Evolutionary conservation across 2,113 vertebrate species (phyloP), one percentile per base, ranked within the genome.

Genomic region (Protobothrops mucrosquamatus): DNA sequence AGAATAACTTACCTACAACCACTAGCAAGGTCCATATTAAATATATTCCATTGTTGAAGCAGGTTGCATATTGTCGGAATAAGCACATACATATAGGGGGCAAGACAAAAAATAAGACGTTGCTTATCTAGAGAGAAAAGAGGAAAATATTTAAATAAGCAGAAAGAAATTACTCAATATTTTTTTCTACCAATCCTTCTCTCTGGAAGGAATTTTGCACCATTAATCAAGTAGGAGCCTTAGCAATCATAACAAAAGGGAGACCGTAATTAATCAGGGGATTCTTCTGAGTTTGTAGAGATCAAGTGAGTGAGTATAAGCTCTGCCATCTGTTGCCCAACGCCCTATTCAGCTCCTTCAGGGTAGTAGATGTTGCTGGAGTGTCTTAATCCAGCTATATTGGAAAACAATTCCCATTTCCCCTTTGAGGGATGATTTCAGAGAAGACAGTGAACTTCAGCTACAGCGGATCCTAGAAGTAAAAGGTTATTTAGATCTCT

Each of bases 41-140:
- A 97, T 99, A 99, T 97, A 99, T 99, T 95, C 99, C 99, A 88
- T 98, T 99, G 98, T 99, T 99, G 99, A 99, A 99, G 97, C 98
- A 99, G 87, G 98, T 97, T 92, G 99, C 99, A 1, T 99, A 99
- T 95, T 99, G 99, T 95, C 98, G 98, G 94, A 99, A 99, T 95
- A 99, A 98, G 96, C 98, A 99, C 99, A 99, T 99, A 97, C 99
- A 98, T 97, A 99, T 99, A 94, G 99, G 99, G 6, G 99, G 99
- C 93, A 99, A 98, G 97, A 99, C 94, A 97, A 99, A 99, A 98
- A 99, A 99, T 96, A 99, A 97, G 96, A 99, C 10, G 97, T 99
- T 99, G 99, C 99, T 99, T 97, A 99, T 99, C 99, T 99, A 97
- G 95, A 97, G 97, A 97, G 95, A 26, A 26, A 87, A 97, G 97